Conservation (phyloP, 2,888 invertebrate genomes). For the Neria commutata region DNA sequence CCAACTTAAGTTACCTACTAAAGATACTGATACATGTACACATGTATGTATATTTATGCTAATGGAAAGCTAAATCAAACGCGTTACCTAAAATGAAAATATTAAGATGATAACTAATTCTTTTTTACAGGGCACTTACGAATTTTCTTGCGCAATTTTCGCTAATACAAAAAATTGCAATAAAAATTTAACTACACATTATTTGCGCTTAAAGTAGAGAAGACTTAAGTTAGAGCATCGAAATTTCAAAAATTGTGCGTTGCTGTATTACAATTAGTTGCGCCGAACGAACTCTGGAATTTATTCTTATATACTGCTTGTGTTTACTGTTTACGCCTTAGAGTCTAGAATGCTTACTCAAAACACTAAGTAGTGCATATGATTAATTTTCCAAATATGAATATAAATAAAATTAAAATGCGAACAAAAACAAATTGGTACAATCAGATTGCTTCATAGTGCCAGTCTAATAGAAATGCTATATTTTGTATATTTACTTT, state of each 20-base stretch:
- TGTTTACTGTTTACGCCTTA: slow-evolving; percentile 6
- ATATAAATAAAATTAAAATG: slow-evolving; percentile 9
- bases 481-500: no score
- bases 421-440: no score
- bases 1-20: not conserved
- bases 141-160: slow-evolving; percentile 4
- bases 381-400: slow-evolving; percentile 4
- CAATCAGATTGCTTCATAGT: not conserved
- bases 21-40: not conserved
- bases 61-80: slow-evolving; percentile 9
- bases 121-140: slow-evolving; percentile 23
- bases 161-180: slow-evolving; percentile 11
- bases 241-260: not conserved
- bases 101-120: slow-evolving; percentile 28
- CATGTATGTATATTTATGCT: not conserved
- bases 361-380: not conserved
- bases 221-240: not conserved
- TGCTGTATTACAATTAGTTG: not conserved
- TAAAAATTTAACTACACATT: slow-evolving; percentile 9
- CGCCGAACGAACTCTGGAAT: no score
- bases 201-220: not conserved
- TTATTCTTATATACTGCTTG: no score
- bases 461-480: slow-evolving; percentile 6
- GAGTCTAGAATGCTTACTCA: slow-evolving; percentile 1
- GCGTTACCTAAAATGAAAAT: not conserved